phyloP scores from a whole-genome alignment of 1,140 invertebrate genomes.

The Venturia canescens region DNA sequence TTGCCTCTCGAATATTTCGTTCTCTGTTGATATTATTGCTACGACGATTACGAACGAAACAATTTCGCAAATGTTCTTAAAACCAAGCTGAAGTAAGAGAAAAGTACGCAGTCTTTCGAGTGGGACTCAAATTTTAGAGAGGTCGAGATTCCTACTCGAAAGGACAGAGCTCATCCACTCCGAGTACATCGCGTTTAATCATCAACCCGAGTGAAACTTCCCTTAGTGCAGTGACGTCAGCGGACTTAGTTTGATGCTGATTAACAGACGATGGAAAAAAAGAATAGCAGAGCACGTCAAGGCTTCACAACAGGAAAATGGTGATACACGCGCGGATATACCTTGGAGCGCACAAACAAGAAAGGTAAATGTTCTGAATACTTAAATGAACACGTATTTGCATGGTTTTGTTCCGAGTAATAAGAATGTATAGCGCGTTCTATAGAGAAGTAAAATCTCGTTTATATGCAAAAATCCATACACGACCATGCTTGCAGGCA shows the following conservation, averaged over 20 bases:
- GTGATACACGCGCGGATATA: too few relatives aligned
- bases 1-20: neutral
- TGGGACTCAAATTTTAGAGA: neutral
- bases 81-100: too few relatives aligned
- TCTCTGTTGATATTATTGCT: neutral
- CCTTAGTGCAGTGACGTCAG: neutral
- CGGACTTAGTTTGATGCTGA: neutral
- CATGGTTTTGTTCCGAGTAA: neutral
- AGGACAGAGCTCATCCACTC: neutral
- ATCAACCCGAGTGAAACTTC: neutral
- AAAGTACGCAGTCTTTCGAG: neutral
- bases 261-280: constrained; percentile 1
- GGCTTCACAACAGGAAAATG: neutral
- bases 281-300: neutral
- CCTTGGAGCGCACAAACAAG: neutral
- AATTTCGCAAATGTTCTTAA: neutral
- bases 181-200: neutral
- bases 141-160: neutral
- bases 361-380: neutral
- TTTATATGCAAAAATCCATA: neutral
- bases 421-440: neutral
- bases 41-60: neutral
- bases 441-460: neutral
- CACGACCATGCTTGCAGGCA: neutral
- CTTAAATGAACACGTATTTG: neutral